Conservation (phyloP, 2,888 invertebrate genomes). For the Amaurobius ferox region DNA sequence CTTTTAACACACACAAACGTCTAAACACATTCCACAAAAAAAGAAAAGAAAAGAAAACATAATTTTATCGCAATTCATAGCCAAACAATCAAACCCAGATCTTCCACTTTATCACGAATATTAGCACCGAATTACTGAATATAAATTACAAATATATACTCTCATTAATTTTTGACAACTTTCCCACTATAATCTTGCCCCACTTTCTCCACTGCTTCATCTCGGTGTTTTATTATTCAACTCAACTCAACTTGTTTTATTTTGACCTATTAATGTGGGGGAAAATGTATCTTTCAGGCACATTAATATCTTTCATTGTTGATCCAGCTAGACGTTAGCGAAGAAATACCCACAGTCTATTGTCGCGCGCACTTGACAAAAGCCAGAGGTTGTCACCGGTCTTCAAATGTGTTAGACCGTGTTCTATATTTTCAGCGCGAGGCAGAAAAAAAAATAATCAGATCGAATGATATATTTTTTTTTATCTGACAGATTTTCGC, state of each 20-base stretch:
- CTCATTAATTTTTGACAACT: not conserved
- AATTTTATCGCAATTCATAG: too few relatives aligned
- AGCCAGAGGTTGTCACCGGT: not conserved
- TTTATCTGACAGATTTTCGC: conserved; percentile 5
- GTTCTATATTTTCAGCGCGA: conserved; percentile 18
- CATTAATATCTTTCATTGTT: not conserved
- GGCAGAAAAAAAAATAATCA: too few relatives aligned
- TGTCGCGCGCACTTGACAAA: conserved; percentile 1
- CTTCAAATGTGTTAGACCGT: not conserved
- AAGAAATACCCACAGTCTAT: not conserved
- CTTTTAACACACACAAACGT: too few relatives aligned
- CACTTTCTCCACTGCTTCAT: not conserved
- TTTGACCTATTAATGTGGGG: not conserved
- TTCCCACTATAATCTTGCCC: not conserved
- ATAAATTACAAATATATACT: too few relatives aligned
- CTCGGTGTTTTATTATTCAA: not conserved
- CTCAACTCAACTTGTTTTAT: not conserved
- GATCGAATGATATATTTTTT: not conserved
- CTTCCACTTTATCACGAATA: too few relatives aligned
- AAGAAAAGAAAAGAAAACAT: too few relatives aligned
- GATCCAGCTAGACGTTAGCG: not conserved
- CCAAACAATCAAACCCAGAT: too few relatives aligned
- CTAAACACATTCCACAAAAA: too few relatives aligned
- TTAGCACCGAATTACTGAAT: too few relatives aligned
- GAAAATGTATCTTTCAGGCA: not conserved